Conservation (phyloP, 2,888 invertebrate genomes). For the Norana najaformis region DNA sequence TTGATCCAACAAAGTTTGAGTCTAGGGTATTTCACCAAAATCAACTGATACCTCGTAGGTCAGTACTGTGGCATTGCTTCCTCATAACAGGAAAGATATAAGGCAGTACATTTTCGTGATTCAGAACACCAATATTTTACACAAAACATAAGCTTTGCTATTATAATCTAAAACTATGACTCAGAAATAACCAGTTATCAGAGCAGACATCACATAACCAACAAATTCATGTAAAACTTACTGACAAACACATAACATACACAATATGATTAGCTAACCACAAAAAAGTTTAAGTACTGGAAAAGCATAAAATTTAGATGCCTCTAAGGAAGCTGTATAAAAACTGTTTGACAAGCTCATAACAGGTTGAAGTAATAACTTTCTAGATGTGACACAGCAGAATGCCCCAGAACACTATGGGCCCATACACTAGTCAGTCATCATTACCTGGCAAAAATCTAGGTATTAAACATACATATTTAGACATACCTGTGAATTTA, state of each 20-base stretch:
- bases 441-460: neutral
- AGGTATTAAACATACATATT: neutral
- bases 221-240: neutral
- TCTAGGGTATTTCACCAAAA: neutral
- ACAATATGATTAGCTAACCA: neutral
- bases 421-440: neutral
- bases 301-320: neutral
- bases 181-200: neutral
- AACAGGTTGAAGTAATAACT: neutral
- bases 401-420: neutral
- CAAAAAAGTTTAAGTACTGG: neutral
- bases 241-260: neutral
- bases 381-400: neutral
- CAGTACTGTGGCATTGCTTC: neutral
- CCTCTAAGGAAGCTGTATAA: neutral
- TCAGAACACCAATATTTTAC: neutral
- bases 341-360: neutral
- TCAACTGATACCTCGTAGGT: neutral
- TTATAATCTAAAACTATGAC: neutral
- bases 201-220: constrained; percentile 9
- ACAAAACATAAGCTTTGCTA: neutral
- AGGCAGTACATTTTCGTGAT: neutral
- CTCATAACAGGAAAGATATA: neutral
- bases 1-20: too few relatives aligned
- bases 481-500: neutral